Conservation (phyloP, 2,113 vertebrate genomes). For the Ceyx margarethae region DNA sequence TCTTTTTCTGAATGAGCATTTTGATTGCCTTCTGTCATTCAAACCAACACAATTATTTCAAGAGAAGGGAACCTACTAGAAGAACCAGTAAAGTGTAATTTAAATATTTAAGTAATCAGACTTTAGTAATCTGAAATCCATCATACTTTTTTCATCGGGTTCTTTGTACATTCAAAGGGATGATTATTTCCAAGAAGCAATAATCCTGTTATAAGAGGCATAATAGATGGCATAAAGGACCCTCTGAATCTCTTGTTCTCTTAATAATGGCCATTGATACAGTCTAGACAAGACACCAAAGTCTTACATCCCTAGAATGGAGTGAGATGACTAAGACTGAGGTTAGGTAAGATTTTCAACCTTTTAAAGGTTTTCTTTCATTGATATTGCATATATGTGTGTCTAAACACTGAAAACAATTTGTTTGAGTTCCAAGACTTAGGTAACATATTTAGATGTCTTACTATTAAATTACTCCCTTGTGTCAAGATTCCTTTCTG, state of each 20-base stretch:
- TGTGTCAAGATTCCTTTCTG: not conserved
- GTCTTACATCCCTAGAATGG: not conserved
- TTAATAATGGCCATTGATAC: not conserved
- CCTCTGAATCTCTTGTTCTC: not conserved
- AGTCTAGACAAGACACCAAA: not conserved
- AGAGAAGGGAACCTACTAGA: not conserved
- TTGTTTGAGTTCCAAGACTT: not conserved
- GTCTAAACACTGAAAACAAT: not conserved
- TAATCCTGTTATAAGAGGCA: not conserved
- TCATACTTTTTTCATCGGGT: not conserved
- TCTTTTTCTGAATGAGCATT: not conserved
- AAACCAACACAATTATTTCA: not conserved
- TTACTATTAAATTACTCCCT: not conserved
- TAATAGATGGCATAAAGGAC: not conserved
- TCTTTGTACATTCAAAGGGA: not conserved
- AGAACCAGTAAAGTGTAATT: not conserved
- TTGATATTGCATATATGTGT: not conserved
- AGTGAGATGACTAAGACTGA: not conserved
- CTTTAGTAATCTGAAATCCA: not conserved
- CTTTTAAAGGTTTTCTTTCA: not conserved
- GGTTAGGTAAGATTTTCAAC: not conserved
- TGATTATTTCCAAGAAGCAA: not conserved
- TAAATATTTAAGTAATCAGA: not conserved
- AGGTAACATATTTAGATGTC: not conserved
- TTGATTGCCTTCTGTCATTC: not conserved